phyloP scores from a whole-genome alignment of 2,888 invertebrate species.

The Glyphotaelius pellucidus region DNA sequence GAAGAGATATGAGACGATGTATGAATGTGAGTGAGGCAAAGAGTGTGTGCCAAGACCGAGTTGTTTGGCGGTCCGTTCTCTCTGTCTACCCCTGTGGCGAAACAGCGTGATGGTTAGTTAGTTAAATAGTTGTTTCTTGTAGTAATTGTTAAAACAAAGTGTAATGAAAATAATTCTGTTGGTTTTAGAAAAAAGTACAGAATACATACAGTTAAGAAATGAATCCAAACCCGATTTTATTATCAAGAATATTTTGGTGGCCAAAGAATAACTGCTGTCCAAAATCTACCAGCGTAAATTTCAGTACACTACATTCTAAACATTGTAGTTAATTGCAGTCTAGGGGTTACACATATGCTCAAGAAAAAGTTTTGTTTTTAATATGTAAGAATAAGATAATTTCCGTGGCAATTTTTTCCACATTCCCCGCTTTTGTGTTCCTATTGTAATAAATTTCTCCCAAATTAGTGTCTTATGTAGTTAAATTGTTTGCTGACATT shows the following conservation, averaged over 20 bases:
- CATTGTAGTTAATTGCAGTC: neutral
- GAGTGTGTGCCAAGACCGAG: too few relatives aligned
- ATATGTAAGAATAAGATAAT: neutral
- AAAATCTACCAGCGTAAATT: neutral
- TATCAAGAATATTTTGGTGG: neutral
- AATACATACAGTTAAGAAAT: too few relatives aligned
- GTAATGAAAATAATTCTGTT: too few relatives aligned
- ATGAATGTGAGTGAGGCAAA: too few relatives aligned
- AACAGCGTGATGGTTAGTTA: too few relatives aligned
- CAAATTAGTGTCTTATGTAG: conserved; percentile 2
- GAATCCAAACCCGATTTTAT: too few relatives aligned
- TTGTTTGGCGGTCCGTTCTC: too few relatives aligned
- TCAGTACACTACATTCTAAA: neutral
- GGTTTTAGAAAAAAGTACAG: too few relatives aligned
- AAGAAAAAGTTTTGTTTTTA: neutral
- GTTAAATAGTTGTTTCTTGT: too few relatives aligned
- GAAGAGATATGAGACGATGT: too few relatives aligned
- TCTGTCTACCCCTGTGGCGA: too few relatives aligned
- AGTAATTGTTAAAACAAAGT: too few relatives aligned
- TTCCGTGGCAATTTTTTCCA: neutral
- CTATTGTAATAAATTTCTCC: neutral
- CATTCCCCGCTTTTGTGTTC: neutral
- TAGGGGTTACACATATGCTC: neutral
- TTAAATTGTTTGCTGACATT: neutral
- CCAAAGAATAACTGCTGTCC: neutral